Base-by-base conservation (phyloP, 2,888 invertebrate species). In the Saturnia japonica region DNA sequence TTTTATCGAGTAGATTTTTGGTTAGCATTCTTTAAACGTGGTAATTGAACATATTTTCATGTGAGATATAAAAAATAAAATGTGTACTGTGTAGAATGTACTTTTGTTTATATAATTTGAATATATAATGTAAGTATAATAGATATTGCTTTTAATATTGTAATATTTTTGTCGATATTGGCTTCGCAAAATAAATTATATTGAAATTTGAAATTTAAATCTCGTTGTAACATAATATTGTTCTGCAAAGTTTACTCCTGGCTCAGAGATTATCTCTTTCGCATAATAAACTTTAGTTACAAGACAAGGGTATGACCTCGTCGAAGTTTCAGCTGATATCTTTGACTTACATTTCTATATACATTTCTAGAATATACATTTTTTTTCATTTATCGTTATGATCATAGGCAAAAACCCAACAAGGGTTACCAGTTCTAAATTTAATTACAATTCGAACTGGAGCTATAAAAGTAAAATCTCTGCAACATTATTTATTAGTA, bases 241-340 rank as follows among this genome's bases (percentile, higher is more conserved):
- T 25, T 34, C 40, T 14, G 62, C 34, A 12, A 11, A 64, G n/a
- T 64, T 64, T 7, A 25, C 9, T 19, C 40, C 40, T 40, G 40
- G 57, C 12, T 28, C 57, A 16, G 25, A 14, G 25, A 28, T 60
- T 54, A 54, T 54, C 54, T 54, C 11, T 34, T 28, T 34, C 62
- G 62, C 34, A 62, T 62, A 34, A 62, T 34, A 62, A 62, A 62
- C 62, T 62, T 62, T 62, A 16, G 16, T 22, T 62, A 28, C 64
- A 64, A 64, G 64, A 28, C 64, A 64, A 64, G 64, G 64, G 40
- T n/a, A 40, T 28, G 14, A 60, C 25, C 57, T 60, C 16, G 28
- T 60, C 28, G 57, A 60, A 60, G 57, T 60, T 60, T 60, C 57
- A 28, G 16, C 25, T 28, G 25, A 25, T 3, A 60, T 60, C 25